phyloP scores from a whole-genome alignment of 2,888 invertebrate genomes.

The Ptilodon capucinus region DNA sequence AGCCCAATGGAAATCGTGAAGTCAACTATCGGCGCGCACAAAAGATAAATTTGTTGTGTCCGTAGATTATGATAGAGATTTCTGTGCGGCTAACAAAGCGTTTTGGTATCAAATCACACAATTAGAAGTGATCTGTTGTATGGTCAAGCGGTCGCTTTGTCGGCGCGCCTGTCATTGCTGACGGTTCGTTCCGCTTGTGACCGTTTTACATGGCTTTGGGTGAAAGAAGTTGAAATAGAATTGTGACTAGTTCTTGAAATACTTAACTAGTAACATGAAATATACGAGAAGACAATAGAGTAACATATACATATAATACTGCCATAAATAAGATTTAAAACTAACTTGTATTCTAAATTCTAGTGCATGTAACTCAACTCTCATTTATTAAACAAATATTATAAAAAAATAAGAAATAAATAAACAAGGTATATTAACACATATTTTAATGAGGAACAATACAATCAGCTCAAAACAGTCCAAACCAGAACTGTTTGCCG shows the following conservation, averaged over 20 bases:
- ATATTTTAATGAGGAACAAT: conserved; percentile 1
- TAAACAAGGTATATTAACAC: background rate
- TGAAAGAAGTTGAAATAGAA: background rate
- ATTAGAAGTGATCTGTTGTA: conserved; percentile 77
- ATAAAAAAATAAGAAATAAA: background rate
- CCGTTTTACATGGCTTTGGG: conserved; percentile 6
- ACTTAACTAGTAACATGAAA: background rate
- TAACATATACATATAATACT: no score
- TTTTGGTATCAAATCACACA: conserved; percentile 81
- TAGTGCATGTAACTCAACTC: no score
- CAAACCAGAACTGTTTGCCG: conserved; percentile 57
- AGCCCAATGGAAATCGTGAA: conserved; percentile 35
- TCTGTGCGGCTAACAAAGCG: conserved; percentile 73
- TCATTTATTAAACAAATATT: no score
- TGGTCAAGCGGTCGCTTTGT: conserved; percentile 69
- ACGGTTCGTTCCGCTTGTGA: conserved; percentile 43
- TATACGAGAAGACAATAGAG: no score
- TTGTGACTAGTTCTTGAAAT: background rate
- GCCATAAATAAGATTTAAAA: no score
- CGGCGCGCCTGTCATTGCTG: conserved; percentile 68
- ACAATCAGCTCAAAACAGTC: conserved; percentile 35
- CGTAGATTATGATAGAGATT: conserved; percentile 71
- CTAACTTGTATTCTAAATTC: no score
- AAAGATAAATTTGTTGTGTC: conserved; percentile 70
- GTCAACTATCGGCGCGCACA: conserved; percentile 48